Evolutionary conservation across 2,888 invertebrate species (phyloP), one percentile per base, ranked within the genome.

Genomic region (Apoderus coryli): DNA sequence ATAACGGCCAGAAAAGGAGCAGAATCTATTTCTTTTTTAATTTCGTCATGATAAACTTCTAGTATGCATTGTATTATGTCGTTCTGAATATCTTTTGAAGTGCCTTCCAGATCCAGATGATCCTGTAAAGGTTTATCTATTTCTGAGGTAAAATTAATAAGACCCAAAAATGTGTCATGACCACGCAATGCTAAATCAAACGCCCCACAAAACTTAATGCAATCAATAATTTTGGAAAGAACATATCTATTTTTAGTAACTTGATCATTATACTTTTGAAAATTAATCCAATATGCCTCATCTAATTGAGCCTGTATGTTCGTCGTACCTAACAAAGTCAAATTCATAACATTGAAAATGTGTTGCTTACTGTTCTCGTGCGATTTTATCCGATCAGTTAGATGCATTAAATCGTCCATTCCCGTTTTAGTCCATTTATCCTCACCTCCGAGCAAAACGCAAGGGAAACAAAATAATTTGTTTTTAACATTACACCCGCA

Each of bases 61-160:
- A 50, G 35, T 31, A 52, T 46, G 14, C 43, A 48, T 9, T 51
- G 39, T 14, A 52, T 34, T 4, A 53, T 29, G 26, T 52, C 49
- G 37, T 49, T 50, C 37, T 48, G 51, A 27, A 49, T 43, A 4
- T 35, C 36, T 36, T 46, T 48, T 3, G 46, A 49, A 10, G 39
- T 38, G n/a, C 45, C 48, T 40, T 47, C 46, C 37, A 52, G 42
- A 14, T 44, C 33, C 23, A 52, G 30, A 32, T 45, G 47, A 19
- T 41, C 36, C 31, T 45, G 43, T 16, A 48, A 38, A 19, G 29
- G 35, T 13, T 29, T 30, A 34, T 52, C 45, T 4, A 50, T 27
- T 22, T 43, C 42, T 25, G 44, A 38, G 11, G 33, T 31, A 33
- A 52, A 49, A 42, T 51, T 40, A 14, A 52, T 31, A 13, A 51